Conservation (phyloP, 2,888 invertebrate genomes). For the Mayetiola destructor region DNA sequence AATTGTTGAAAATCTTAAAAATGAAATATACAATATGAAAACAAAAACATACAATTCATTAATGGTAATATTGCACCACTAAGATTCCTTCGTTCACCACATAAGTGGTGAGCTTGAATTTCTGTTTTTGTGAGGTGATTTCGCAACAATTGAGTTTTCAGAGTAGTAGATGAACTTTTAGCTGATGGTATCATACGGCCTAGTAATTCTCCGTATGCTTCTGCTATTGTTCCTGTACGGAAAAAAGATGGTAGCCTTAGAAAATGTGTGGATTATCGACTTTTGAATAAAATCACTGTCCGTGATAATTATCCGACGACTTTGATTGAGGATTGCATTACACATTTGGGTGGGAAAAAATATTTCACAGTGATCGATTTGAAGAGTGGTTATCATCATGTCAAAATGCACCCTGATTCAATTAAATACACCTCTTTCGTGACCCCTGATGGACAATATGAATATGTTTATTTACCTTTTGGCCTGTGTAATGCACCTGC, state of each 20-base stretch:
- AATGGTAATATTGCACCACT: too few species aligned
- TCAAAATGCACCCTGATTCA: neutral
- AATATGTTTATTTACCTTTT: constrained; percentile 23
- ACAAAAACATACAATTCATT: too few species aligned
- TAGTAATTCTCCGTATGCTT: constrained; percentile 21
- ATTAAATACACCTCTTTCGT: constrained; percentile 4
- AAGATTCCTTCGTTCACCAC: too few species aligned
- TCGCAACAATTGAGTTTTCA: too few species aligned
- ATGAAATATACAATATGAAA: too few species aligned
- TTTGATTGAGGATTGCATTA: neutral
- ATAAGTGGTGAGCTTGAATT: too few species aligned
- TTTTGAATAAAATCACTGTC: constrained; percentile 20
- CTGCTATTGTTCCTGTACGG: constrained; percentile 22
- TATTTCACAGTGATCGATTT: neutral
- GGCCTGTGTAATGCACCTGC: constrained; percentile 21
- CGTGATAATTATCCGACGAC: constrained; percentile 16
- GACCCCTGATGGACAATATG: constrained; percentile 20
- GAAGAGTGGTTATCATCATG: neutral
- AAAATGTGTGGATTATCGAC: constrained; percentile 22
- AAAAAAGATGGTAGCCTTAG: constrained; percentile 21
- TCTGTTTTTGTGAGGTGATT: too few species aligned
- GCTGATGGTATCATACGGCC: constrained; percentile 18
- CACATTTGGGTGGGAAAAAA: neutral
- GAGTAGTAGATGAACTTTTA: constrained; percentile 16
- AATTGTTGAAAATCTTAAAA: too few species aligned